These are phyloP conservation scores for Nemoura dubitans DNA, from an alignment of 2,888 invertebrate species.

Conservation along the genomic window DNA sequence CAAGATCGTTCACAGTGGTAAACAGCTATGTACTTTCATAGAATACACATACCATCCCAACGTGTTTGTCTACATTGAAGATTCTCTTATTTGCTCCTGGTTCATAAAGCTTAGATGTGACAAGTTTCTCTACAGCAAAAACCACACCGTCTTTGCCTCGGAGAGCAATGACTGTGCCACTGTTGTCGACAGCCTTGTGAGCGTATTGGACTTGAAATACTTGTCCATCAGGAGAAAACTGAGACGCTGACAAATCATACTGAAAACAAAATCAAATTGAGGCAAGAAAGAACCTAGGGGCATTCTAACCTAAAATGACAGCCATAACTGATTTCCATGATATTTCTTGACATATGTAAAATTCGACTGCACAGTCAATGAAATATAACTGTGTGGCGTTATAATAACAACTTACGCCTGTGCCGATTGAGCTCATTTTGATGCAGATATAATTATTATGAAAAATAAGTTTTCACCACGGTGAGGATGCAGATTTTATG, in stretches of 20 bases:
- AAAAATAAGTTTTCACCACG: not conserved
- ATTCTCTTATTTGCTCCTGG: conserved; percentile 90
- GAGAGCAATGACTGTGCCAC: conserved; percentile 94
- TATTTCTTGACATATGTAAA: conserved; percentile 26
- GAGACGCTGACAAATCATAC: conserved; percentile 99
- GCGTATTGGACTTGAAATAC: conserved; percentile 99
- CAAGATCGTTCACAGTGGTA: too few species aligned
- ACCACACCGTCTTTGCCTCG: conserved; percentile 96
- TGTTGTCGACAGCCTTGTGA: conserved; percentile 97
- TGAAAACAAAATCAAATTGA: conserved; percentile 61
- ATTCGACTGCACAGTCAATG: conserved; percentile 45
- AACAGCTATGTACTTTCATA: too few species aligned
- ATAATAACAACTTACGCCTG: conserved; percentile 78
- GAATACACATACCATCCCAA: conserved; percentile 80
- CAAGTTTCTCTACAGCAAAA: conserved; percentile 96
- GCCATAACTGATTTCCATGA: not conserved
- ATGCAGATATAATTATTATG: not conserved
- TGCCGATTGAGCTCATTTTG: conserved; percentile 94
- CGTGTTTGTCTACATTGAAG: conserved; percentile 91
- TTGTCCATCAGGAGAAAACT: conserved; percentile 98
- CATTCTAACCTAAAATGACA: conserved; percentile 29
- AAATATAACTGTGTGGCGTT: not conserved
- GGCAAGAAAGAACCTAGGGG: not conserved
- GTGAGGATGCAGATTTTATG: conserved; percentile 34
- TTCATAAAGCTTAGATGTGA: conserved; percentile 93